Base-by-base conservation (phyloP, 2,797 vertebrate species). In the Delichon dasypus region DNA sequence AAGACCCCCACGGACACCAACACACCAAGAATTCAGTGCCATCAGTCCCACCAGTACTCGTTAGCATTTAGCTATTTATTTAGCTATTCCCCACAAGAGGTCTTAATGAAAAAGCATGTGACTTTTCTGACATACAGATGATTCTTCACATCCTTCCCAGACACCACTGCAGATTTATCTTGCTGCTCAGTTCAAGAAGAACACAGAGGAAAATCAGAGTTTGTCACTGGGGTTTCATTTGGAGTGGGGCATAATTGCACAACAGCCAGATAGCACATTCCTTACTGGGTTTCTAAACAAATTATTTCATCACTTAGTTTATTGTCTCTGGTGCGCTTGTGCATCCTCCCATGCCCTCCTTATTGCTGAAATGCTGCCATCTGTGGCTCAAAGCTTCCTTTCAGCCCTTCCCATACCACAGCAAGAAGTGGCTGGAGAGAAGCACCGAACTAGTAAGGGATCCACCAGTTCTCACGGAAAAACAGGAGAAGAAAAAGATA, bases 391-490 rank as follows among this genome's bases (percentile, higher is more conserved):
- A 6, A 67, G 48, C 34, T 10, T 80, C 16, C 36, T 83, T 90
- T 62, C 22, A 68, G 40, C 23, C 36, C 30, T 71, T 82, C 14
- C 34, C 3, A 7, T 32, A 14, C 44, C 72, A 27, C 5, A 32
- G 22, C 10, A 34, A 10, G 13, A 44, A 11, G 30, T 25, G 16
- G 12, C 11, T 38, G 36, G 44, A 53, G 30, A 66, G 51, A 83
- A 92, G 16, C 23, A 30, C 29, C 70, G 48, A 81, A n/a, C 42
- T 40, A 32, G 3, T 38, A 58, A 25, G 34, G 84, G 45, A 78
- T 58, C 16, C 11, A 60, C 29, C 21, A 27, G 14, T 45, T 72
- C 40, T 60, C 1, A 0, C 6, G 29, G 11, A 4, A 38, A 57
- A 55, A 7, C 30, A 62, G 55, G 17, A 64, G 36, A 73, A 77